Base-by-base conservation (phyloP, 1,140 invertebrate species). In the Ptiloglossa arizonensis region DNA sequence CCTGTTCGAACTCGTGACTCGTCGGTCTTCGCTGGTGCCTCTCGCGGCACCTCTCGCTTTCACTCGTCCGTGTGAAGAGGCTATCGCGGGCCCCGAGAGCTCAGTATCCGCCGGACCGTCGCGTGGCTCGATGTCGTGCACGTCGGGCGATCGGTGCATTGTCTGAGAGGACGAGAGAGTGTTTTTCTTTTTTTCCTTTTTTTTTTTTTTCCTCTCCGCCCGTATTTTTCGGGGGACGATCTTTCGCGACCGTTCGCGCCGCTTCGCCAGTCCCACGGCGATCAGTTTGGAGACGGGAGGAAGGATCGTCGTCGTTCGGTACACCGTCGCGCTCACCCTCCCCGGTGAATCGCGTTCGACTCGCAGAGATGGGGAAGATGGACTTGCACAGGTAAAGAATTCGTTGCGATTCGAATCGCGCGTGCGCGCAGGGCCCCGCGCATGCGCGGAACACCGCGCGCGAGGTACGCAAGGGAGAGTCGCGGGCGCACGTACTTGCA, bases 51-150 rank as follows among this genome's bases (percentile, higher is more conserved):
- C 83, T 84, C 82, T 85, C 82, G 83, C 83, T 85, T 85, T 85
- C 83, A 85, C 83, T 85, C 79, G 81, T 76, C 71, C 75, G 78
- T 79, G 73, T 75, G 82, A 85, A 85, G 82, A 85, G 83, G 79
- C 83, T 86, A 81, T 86, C 79, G 76, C 82, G 79, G 60, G 46
- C 60, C 69, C 24, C 60, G 60, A 44, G 70, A 75, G 79, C 62
- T 86, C 82, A 86, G 83, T 86, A 86, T 86, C 56, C 83, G 71
- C 59, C 83, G 75, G 67, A 84, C 66, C 83, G 83, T 81, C 79
- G 76, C 83, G 79, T 66, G 82, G 66, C 64, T 81, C 71, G 73
- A 71, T 78, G 38, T 85, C 57, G 77, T 70, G 50, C 35, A 48
- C 38, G n/a, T 54, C 3, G 41, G 46, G 56, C 38, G 63, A 57